Base-by-base conservation (phyloP, 2,888 invertebrate genomes). In the Villa cingulata region DNA sequence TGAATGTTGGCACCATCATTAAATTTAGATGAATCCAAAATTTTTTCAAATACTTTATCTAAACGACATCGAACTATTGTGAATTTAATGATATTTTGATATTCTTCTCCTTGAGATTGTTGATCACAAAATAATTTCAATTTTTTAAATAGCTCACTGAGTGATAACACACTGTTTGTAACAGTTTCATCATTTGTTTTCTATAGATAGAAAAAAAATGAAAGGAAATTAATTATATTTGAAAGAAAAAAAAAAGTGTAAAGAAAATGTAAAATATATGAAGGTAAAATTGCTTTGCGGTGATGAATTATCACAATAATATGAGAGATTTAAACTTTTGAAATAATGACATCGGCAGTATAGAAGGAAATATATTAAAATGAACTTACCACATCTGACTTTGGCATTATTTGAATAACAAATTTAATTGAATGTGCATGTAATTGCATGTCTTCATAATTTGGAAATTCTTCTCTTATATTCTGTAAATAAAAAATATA, bases 11-110 rank as follows among this genome's bases (percentile, higher is more conserved):
- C 29, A 43, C 46, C 46, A 18, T 41, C 53, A 1, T 44, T 39
- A 10, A 39, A 40, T 27, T 60, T 59, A 46, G 55, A 59, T 19
- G 50, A 59, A 43, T 67, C 67, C 23, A 68, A 53, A 41, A 68
- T 63, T 39, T 62, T 60, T 53, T 68, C 68, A 36, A 68, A 67
- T n/a, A 67, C 61, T 3, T 64, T 59, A 56, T 70, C 69, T 37
- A 70, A 57, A 20, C 63, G 62, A 41, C 69, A 69, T 34, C 62
- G 63, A 32, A 56, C 63, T 20, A 68, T 57, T 6, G 66, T 61
- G 43, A 62, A 66, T 12, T 60, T 59, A 7, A 62, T 54, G 9
- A 57, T 50, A 16, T 41, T 15, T 15, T 41, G 41, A n/a, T n/a
- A n/a, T n/a, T n/a, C n/a, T 16, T 46, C 37, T 18, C 20, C 17